Conservation (phyloP, 2,797 vertebrate genomes). For the Chaunax sp. region DNA sequence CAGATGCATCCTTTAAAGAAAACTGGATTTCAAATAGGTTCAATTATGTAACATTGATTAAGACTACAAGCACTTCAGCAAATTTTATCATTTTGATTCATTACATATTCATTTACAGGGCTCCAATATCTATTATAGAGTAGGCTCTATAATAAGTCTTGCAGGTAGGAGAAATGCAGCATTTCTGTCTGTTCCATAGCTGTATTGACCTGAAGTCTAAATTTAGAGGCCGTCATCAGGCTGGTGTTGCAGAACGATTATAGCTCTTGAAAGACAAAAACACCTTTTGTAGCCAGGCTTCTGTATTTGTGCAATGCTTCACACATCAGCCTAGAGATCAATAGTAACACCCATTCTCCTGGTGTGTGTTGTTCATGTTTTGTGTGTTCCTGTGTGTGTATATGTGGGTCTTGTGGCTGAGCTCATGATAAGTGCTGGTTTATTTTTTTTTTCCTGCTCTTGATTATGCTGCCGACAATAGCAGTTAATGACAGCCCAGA, state of each 20-base stretch:
- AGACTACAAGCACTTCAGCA: too few species aligned
- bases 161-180: slow-evolving; percentile 6
- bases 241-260: slow-evolving; percentile 59
- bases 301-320: slow-evolving; percentile 66
- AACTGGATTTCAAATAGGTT: neutral
- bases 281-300: slow-evolving; percentile 62
- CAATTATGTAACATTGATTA: too few species aligned
- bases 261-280: slow-evolving; percentile 67
- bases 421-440: slow-evolving; percentile 76
- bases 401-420: slow-evolving; percentile 55
- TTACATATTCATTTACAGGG: neutral
- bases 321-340: slow-evolving; percentile 79
- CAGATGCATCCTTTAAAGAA: neutral
- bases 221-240: slow-evolving; percentile 48
- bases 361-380: slow-evolving; percentile 39
- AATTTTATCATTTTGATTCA: too few species aligned
- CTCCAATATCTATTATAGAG: neutral
- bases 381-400: slow-evolving; percentile 32
- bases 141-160: neutral
- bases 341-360: slow-evolving; percentile 72
- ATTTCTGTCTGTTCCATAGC: neutral
- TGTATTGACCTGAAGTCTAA: slow-evolving; percentile 58
- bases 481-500: slow-evolving; percentile 79
- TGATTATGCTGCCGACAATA: slow-evolving; percentile 79
- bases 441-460: slow-evolving; percentile 60